Percentiles rank a stretch among this genome's conserved stretches.
These are phyloP conservation scores for Macropus fuliginosus DNA, from an alignment of 2,797 vertebrate genomes.

Conservation along the genomic window DNA sequence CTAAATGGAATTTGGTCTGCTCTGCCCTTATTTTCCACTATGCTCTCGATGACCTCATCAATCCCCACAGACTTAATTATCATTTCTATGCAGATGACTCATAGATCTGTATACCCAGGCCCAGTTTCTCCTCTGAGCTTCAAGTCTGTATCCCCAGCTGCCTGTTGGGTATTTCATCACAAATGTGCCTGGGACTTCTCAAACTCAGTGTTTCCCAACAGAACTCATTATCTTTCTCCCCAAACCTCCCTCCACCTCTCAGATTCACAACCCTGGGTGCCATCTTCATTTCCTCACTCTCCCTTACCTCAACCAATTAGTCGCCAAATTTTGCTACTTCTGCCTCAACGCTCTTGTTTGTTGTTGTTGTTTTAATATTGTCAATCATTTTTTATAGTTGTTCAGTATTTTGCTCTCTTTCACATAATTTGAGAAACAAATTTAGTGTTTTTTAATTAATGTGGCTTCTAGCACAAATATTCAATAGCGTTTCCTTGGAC, in stretches of 20 bases:
- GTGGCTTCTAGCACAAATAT: neutral
- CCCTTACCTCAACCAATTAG: neutral
- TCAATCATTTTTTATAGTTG: neutral
- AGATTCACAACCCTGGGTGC: neutral
- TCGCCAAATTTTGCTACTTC: neutral
- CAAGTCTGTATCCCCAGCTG: neutral
- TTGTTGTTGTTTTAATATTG: neutral
- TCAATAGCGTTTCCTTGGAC: neutral
- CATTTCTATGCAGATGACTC: neutral
- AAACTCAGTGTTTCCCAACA: neutral
- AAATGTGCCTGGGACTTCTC: neutral
- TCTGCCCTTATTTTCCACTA: neutral
- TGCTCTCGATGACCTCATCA: neutral
- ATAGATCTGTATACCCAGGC: neutral
- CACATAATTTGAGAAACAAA: neutral
- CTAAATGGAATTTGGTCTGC: neutral
- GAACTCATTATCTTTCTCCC: neutral
- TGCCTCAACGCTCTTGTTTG: neutral
- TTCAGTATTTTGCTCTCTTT: neutral
- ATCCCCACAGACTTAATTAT: neutral
- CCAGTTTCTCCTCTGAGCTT: neutral
- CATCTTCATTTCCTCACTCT: neutral
- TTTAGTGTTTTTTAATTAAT: neutral
- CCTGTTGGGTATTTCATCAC: neutral
- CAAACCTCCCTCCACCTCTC: neutral